These are phyloP conservation scores for Drosophila tropicalis DNA, from an alignment of 1,140 invertebrate genomes.

Conservation along the genomic window DNA sequence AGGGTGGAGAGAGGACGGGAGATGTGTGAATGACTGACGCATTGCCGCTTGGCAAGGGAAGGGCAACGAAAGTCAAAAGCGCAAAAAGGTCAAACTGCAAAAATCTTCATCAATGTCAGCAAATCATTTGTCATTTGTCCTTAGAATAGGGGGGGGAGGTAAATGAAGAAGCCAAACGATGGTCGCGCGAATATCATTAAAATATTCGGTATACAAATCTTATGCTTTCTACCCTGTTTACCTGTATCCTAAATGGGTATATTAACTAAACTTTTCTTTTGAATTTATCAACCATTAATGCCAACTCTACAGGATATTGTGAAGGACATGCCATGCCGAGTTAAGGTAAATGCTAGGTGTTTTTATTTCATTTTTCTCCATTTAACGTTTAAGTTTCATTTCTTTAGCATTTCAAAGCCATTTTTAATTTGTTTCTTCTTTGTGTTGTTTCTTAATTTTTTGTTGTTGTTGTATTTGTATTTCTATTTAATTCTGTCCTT, in stretches of 20 bases:
- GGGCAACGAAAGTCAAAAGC: conserved; percentile 54
- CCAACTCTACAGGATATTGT: not conserved
- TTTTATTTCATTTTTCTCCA: not conserved
- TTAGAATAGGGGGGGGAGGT: not conserved
- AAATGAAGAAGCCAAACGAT: not conserved
- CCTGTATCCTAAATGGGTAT: not conserved
- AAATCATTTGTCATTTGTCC: conserved; percentile 19
- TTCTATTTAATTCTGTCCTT: conserved; percentile 21
- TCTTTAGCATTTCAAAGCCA: conserved; percentile 63
- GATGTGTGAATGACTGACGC: conserved; percentile 3
- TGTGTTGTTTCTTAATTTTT: conserved; percentile 26
- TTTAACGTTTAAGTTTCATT: conserved; percentile 43
- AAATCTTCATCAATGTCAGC: conserved; percentile 19
- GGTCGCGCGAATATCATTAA: not conserved
- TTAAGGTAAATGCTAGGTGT: not conserved
- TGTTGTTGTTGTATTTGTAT: conserved; percentile 1
- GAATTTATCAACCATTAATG: not conserved
- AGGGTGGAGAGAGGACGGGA: not conserved
- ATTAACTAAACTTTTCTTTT: not conserved
- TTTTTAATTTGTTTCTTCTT: conserved; percentile 69
- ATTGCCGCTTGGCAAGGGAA: conserved; percentile 9
- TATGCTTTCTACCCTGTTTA: not conserved
- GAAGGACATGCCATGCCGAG: not conserved
- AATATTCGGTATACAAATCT: not conserved
- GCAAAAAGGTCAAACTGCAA: conserved; percentile 43